These are phyloP conservation scores for Mionectes olivaceus DNA, from an alignment of 2,797 vertebrate species.

Conservation along the genomic window DNA sequence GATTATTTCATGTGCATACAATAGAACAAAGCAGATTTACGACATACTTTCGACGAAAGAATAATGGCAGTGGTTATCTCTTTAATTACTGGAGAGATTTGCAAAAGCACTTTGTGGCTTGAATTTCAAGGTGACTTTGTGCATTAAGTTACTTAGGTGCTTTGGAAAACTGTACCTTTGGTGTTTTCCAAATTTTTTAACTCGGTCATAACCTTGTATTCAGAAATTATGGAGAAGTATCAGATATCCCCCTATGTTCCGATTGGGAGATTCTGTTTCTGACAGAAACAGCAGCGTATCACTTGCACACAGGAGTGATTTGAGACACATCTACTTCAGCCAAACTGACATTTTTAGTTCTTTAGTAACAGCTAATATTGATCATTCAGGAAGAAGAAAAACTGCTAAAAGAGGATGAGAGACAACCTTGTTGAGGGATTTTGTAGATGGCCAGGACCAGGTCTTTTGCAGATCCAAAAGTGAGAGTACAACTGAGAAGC, in stretches of 20 bases:
- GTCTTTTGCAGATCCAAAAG: conserved; percentile 18
- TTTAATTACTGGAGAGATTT: conserved; percentile 31
- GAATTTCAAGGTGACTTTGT: conserved; percentile 36
- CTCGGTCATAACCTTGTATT: not conserved
- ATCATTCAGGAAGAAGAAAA: not conserved
- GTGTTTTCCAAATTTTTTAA: not conserved
- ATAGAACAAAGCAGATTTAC: conserved; percentile 22
- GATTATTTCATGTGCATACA: not conserved
- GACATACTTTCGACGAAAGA: not conserved
- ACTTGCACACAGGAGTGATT: not conserved
- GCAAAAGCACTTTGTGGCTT: not conserved
- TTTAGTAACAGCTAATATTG: not conserved
- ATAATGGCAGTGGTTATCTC: conserved; percentile 13
- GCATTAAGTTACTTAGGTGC: not conserved
- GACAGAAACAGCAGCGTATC: not conserved
- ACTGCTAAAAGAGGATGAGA: not conserved
- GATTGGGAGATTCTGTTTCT: not conserved
- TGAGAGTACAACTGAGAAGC: conserved; percentile 43
- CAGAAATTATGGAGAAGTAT: not conserved
- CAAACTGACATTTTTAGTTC: not conserved
- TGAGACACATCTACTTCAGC: not conserved
- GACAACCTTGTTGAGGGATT: not conserved
- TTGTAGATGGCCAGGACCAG: not conserved
- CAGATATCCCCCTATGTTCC: not conserved
- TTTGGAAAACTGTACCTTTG: not conserved